Percentiles rank a stretch among this genome's conserved stretches.
Conservation (phyloP, 2,113 vertebrate genomes). For the Pteropus alecto region DNA sequence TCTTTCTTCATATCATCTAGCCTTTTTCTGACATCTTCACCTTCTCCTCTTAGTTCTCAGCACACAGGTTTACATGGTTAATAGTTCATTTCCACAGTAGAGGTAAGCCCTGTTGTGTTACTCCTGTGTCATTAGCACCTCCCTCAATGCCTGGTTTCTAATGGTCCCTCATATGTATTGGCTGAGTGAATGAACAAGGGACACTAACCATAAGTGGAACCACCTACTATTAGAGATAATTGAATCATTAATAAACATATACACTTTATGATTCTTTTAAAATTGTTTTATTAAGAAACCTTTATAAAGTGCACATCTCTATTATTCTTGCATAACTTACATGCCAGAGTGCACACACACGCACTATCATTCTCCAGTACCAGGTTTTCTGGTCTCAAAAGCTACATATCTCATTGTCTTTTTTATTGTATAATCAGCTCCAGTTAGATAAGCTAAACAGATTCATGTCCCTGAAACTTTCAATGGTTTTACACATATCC, state of each 20-base stretch:
- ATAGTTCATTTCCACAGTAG: no score
- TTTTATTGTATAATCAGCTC: neutral
- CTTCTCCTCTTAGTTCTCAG: neutral
- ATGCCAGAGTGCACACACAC: rapidly evolving
- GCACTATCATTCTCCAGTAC: neutral
- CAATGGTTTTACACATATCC: neutral
- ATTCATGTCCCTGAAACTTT: neutral
- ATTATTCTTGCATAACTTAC: neutral
- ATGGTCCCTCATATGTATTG: no score
- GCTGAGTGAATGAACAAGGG: neutral
- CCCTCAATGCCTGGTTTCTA: neutral
- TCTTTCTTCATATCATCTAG: neutral
- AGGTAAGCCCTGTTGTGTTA: neutral
- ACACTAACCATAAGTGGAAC: neutral
- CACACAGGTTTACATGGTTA: neutral
- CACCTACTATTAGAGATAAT: neutral
- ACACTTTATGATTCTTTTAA: neutral
- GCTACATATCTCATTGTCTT: neutral
- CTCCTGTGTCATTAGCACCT: neutral
- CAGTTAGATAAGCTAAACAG: neutral
- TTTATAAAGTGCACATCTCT: neutral
- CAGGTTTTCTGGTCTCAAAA: neutral
- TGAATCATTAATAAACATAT: neutral
- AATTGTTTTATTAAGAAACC: neutral
- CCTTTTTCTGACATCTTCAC: neutral